Percentiles rank a stretch among this genome's conserved stretches.
These are phyloP conservation scores for Clitarchus hookeri DNA, from an alignment of 2,888 invertebrate genomes.

Conservation along the genomic window DNA sequence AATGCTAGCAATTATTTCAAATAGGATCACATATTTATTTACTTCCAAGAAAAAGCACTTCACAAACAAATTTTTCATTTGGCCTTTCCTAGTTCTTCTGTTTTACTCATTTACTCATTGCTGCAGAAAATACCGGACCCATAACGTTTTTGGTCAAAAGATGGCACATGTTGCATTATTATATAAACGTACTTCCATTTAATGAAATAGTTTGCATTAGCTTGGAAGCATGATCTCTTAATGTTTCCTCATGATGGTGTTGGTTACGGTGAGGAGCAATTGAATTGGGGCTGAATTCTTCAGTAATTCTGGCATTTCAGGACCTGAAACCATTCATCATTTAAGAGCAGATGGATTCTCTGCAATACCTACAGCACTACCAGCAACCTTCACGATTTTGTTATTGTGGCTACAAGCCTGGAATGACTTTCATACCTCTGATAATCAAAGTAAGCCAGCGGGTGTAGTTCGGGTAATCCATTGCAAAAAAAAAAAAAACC, in stretches of 20 bases:
- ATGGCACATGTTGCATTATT: neutral
- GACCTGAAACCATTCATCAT: conserved; percentile 11
- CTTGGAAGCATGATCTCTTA: neutral
- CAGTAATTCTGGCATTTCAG: neutral
- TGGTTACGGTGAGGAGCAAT: neutral
- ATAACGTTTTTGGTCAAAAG: neutral
- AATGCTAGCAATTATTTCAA: neutral
- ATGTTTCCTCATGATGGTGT: neutral
- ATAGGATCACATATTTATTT: neutral
- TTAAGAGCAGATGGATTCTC: neutral
- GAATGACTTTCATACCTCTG: neutral
- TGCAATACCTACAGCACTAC: neutral
- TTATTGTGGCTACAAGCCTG: neutral
- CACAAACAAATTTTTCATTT: too few species aligned
- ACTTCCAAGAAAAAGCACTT: neutral
- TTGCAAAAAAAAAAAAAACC: conserved; percentile 6
- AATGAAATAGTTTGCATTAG: conserved; percentile 20
- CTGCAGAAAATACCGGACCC: neutral
- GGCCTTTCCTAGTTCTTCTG: neutral
- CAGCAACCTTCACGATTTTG: neutral
- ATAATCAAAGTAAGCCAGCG: neutral
- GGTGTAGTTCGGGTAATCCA: neutral
- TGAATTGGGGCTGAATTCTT: neutral
- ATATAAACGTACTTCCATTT: neutral
- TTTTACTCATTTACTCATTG: neutral